phyloP scores from a whole-genome alignment of 2,797 vertebrate genomes.

The Microctenopoma steveboyesi region DNA sequence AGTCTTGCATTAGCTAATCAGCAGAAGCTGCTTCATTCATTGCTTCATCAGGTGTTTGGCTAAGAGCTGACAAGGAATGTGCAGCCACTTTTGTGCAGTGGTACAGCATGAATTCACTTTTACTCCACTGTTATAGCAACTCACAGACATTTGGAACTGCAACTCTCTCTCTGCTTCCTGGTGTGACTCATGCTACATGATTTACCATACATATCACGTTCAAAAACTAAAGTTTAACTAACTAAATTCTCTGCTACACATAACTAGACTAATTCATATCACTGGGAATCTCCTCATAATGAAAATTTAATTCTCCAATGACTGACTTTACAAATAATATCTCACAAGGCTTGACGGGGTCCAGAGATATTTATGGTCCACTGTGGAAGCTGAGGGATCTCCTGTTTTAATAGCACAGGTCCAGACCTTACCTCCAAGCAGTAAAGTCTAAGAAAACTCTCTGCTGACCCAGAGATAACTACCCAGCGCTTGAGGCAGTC shows the following conservation, averaged over 20 bases:
- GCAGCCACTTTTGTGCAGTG: background rate
- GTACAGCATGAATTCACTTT: background rate
- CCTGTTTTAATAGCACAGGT: conserved; percentile 24
- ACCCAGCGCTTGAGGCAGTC: conserved; percentile 54
- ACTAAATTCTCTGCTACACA: too few species aligned
- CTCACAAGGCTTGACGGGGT: background rate
- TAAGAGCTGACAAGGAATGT: background rate
- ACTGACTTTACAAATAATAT: too few species aligned
- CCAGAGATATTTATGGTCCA: background rate
- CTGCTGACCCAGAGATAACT: conserved; percentile 47
- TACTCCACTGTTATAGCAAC: background rate
- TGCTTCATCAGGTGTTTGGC: background rate
- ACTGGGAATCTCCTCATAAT: too few species aligned
- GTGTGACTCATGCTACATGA: too few species aligned
- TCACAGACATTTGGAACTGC: background rate
- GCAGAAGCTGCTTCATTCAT: background rate
- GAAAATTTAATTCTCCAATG: too few species aligned
- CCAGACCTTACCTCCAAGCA: conserved; percentile 7
- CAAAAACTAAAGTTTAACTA: too few species aligned
- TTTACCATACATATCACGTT: too few species aligned
- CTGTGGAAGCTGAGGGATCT: conserved; percentile 6
- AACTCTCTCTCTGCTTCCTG: background rate
- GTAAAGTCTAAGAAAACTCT: conserved; percentile 14
- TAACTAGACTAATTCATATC: too few species aligned
- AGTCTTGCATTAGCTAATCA: too few species aligned